Base-by-base conservation (phyloP, 2,888 invertebrate genomes). In the Rosalia funebris region DNA sequence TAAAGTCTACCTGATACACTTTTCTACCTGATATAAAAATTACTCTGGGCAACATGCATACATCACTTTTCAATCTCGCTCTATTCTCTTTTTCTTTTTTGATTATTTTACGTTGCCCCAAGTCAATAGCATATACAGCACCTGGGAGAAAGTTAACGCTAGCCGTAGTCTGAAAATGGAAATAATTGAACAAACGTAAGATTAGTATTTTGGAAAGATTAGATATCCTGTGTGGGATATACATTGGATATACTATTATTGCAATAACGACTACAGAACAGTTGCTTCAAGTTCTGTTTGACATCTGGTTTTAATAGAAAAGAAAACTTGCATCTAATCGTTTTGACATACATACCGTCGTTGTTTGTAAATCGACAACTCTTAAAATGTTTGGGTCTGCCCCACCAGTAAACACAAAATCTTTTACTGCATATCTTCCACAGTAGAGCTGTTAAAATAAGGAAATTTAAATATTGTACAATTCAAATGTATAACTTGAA, bases 331-430 rank as follows among this genome's bases (percentile, higher is more conserved):
- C 9, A 25, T n/a, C n/a, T n/a, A n/a, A n/a, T n/a, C n/a, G n/a
- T n/a, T n/a, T n/a, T n/a, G n/a, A n/a, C n/a, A n/a, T n/a, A 73
- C 81, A 84, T 83, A 89, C 89, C 58, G 82, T 78, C 76, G 85
- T 84, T 70, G 85, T 81, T 71, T 84, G 84, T 45, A 85, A 76
- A 74, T 89, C 88, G n/a, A 89, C 83, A 2, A 89, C 79, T 62
- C 88, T 80, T 48, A 90, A 74, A 31, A 88, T 77, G 75, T 88
- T 86, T 0, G 83, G 79, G 52, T 88, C 86, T 0, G 86, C 83
- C 47, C 90, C 89, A 19, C 88, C 89, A 71, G 87, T 85, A 5
- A 86, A 83, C 37, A 88, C 76, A 47, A 85, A 84, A 66, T 85
- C 84, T 52, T 85, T 85, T 19, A 82, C 81, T 34, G 87, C 82